Evolutionary conservation across 1,140 invertebrate genomes (phyloP), one percentile per base, ranked within the genome.

Genomic region (Orussus abietinus): DNA sequence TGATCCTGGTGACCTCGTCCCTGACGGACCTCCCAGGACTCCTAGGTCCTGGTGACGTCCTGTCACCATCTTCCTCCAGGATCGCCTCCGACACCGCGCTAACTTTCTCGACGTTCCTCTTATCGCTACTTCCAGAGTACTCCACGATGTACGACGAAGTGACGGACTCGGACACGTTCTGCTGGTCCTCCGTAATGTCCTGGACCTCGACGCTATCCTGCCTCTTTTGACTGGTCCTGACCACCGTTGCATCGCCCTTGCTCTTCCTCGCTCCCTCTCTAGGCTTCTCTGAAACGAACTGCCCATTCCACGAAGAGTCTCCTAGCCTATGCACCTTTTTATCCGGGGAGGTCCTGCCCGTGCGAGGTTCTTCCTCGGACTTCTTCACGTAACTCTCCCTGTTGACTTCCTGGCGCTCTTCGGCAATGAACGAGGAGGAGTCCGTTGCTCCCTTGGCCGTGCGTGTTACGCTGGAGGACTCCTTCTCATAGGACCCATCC

Each of bases 111-210:
- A 48, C 35, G 5, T 51, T 53, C 25, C 51, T 59, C 11, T 45
- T 21, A 41, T 64, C 59, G 3, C 51, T 51, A 2, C 49, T 51
- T 1, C 55, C 56, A 12, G 51, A 55, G 39, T 60, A 59, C 21
- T 66, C 62, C 7, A 63, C 60, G 0, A 52, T 53, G 17, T 64
- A 62, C 0, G 61, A 59, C n/a, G 52, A 54, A 0, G 47, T 49
- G 34, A 51, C 41, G 1, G 52, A 54, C 13, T 49, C 48, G 4
- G 45, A 20, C 11, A 57, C 5, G 34, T 58, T 57, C 5, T 54
- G 53, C 2, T 50, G 40, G n/a, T 57, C 48, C 9, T 54, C 55
- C 5, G 39, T 51, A 2, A 58, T 31, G n/a, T 58, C 55, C 5
- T 49, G 14, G 1, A 58, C 43, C 2, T 58, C 55, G 11, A 58